These are phyloP conservation scores for Dicycla oo DNA, from an alignment of 2,888 invertebrate species.

Conservation along the genomic window DNA sequence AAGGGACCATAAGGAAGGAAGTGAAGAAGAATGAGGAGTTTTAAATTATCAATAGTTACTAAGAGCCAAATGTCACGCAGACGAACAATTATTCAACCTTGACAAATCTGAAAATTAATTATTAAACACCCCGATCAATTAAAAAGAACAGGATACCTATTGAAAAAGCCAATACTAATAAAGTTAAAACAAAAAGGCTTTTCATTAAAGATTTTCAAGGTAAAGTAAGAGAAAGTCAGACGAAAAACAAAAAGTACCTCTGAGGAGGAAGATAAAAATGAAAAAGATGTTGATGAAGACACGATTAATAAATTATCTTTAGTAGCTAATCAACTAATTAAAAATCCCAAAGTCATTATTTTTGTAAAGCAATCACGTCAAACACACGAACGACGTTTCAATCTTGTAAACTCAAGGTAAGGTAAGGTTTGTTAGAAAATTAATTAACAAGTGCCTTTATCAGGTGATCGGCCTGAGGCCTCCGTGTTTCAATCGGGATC, in stretches of 20 bases:
- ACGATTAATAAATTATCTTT: constrained; percentile 25
- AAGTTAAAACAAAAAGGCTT: constrained; percentile 3
- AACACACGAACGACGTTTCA: constrained; percentile 52
- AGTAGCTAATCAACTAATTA: constrained; percentile 32
- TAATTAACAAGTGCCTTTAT: constrained; percentile 84
- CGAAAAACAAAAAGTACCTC: constrained; percentile 10
- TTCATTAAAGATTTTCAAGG: not conserved
- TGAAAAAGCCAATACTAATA: constrained; percentile 23
- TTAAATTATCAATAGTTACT: constrained; percentile 21
- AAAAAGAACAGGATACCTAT: not conserved
- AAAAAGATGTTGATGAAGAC: not conserved
- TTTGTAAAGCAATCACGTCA: constrained; percentile 52
- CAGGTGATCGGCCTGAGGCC: constrained; percentile 79
- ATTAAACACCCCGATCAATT: constrained; percentile 20
- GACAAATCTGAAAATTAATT: constrained; percentile 13
- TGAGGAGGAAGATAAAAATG: constrained; percentile 18
- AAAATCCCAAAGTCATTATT: constrained; percentile 35
- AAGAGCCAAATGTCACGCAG: constrained; percentile 14
- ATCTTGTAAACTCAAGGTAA: constrained; percentile 70
- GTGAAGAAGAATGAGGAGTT: constrained; percentile 6
- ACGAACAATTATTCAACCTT: constrained; percentile 20
- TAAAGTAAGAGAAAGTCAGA: not conserved
- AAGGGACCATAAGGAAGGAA: constrained; percentile 12
- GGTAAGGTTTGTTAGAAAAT: constrained; percentile 79
- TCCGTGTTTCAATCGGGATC: constrained; percentile 70